These are phyloP conservation scores for Pica pica DNA, from an alignment of 2,113 vertebrate genomes.

Conservation along the genomic window DNA sequence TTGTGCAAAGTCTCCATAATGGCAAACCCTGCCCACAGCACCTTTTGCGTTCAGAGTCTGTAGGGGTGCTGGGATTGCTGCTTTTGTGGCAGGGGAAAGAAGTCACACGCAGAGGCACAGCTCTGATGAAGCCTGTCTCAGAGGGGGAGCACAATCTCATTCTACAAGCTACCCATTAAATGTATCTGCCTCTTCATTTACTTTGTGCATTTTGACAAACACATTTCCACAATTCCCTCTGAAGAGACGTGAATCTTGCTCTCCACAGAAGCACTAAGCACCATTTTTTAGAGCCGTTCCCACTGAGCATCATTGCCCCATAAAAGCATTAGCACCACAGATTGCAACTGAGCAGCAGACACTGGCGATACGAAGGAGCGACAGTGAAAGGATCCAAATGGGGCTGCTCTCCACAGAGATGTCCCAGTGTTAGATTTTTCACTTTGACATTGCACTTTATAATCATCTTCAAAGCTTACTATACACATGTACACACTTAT, in stretches of 20 bases:
- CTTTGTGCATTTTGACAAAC: neutral
- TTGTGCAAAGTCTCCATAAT: neutral
- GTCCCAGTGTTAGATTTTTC: neutral
- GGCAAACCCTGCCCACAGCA: neutral
- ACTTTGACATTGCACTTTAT: neutral
- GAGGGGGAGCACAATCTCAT: neutral
- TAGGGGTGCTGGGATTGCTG: neutral
- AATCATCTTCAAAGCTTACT: neutral
- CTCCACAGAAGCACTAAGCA: neutral
- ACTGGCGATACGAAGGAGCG: fast-evolving
- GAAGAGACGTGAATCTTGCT: neutral
- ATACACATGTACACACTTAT: neutral
- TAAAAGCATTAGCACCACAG: neutral
- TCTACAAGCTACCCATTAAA: neutral
- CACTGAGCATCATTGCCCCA: neutral
- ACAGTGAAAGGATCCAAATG: neutral
- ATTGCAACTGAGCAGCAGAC: neutral
- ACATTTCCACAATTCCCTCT: neutral
- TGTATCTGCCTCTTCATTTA: neutral
- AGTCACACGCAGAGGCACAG: neutral
- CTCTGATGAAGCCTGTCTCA: neutral
- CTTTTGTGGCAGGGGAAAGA: neutral
- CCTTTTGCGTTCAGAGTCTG: neutral
- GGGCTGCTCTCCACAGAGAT: neutral
- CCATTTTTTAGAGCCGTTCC: neutral